Percentiles rank a stretch among this genome's conserved stretches.
phyloP scores from a whole-genome alignment of 2,113 vertebrate genomes.

The Poecilia latipinna region DNA sequence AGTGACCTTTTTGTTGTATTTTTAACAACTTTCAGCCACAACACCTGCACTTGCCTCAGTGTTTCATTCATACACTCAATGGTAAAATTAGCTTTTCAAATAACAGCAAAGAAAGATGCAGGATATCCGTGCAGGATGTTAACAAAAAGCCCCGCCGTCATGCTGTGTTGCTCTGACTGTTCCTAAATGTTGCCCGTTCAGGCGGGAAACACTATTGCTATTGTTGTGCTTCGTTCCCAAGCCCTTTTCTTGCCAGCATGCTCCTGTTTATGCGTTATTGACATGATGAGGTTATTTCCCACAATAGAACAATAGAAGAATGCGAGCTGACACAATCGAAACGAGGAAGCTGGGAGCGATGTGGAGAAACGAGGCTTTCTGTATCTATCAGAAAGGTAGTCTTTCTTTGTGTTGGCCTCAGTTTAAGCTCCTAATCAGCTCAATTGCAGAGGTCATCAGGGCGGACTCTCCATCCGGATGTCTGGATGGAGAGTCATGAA shows the following conservation, averaged over 20 bases:
- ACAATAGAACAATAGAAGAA: slow-evolving; percentile 65
- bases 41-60: slow-evolving; percentile 11
- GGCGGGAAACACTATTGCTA: slow-evolving; percentile 60
- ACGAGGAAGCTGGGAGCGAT: slow-evolving; percentile 44
- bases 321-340: slow-evolving; percentile 38
- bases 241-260: slow-evolving; percentile 23
- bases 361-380: slow-evolving; percentile 19
- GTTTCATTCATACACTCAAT: slow-evolving; percentile 9
- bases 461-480: slow-evolving; percentile 7
- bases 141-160: slow-evolving; percentile 19
- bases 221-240: slow-evolving; percentile 70
- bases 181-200: slow-evolving; percentile 37
- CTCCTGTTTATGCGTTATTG: slow-evolving; percentile 61
- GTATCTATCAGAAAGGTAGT: slow-evolving; percentile 9
- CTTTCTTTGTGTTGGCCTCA: slow-evolving; percentile 23
- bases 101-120: slow-evolving; percentile 33
- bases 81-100: slow-evolving; percentile 15
- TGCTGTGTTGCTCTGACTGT: slow-evolving; percentile 18
- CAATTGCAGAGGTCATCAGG: slow-evolving; percentile 27
- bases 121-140: slow-evolving; percentile 44
- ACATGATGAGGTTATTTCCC: slow-evolving; percentile 72
- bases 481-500: not conserved
- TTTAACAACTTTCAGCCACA: not conserved
- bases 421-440: slow-evolving; percentile 61
- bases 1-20: not conserved